Evolutionary conservation across 2,797 vertebrate species (phyloP).

Genomic region (Cheirogaleus major): DNA sequence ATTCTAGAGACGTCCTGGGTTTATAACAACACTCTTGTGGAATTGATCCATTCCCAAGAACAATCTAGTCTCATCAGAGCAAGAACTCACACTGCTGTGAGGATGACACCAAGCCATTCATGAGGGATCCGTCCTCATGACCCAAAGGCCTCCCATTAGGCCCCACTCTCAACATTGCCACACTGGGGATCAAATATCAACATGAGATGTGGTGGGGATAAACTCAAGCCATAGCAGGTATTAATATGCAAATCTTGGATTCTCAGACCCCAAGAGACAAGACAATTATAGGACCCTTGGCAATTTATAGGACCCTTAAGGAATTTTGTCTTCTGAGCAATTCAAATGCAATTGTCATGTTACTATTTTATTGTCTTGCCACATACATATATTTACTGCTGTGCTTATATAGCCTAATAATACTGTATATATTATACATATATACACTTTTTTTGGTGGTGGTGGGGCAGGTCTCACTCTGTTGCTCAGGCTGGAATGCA

Average conservation of each 20-base stretch:
- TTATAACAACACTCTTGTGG: background rate
- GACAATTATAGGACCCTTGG: background rate
- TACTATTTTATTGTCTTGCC: background rate
- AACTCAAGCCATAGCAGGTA: background rate
- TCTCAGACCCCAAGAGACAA: background rate
- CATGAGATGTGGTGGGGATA: background rate
- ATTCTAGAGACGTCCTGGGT: background rate
- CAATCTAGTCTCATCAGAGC: background rate
- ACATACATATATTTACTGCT: background rate
- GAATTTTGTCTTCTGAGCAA: background rate
- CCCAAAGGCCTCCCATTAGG: background rate
- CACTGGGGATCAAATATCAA: background rate
- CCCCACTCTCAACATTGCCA: background rate
- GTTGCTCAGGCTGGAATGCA: background rate
- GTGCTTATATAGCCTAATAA: background rate
- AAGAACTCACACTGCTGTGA: background rate
- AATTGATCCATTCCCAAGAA: background rate
- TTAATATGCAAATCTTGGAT: background rate
- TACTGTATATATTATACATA: background rate
- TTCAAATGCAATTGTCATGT: background rate
- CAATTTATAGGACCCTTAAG: background rate
- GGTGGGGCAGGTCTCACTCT: background rate
- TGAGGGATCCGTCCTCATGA: background rate
- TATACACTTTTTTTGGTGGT: no score
- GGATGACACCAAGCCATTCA: background rate